Evolutionary conservation across 2,888 invertebrate species (phyloP), one percentile per base, ranked within the genome.

Genomic region (Campoplex capitator): DNA sequence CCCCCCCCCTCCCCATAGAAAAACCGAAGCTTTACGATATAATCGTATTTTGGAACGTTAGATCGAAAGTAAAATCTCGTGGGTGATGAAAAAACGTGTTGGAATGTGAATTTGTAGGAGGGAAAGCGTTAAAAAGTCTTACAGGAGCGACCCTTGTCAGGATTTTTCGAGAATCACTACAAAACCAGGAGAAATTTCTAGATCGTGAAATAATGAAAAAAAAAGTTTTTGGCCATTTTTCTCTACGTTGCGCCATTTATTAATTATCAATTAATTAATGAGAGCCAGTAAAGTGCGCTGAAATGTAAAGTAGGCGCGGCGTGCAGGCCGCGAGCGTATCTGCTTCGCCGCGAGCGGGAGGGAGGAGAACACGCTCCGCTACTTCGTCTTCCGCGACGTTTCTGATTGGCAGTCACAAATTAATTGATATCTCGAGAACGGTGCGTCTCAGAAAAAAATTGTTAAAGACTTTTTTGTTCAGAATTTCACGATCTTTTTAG

Each of bases 1-100:
- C 23, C 23, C 23, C 23, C 23, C 23, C 23, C 23, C 23, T 23
- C 23, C 62, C 62, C 62, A 62, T 62, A 28, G 28, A 58, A 71
- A 54, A 80, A 45, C 70, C 65, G 84, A 81, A 54, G 71, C 81
- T 76, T 81, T 77, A 73, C 56, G 38, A 67, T 38, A 38, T 38
- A 23, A 74, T 56, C 56, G 74, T 23, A 35, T 23, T 35, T 74
- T 74, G 56, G 56, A 56, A 77, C 71, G 81, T 81, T 73, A 81
- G 76, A 85, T 73, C 76, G 81, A n/a, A 13, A 38, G 38, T 13
- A 7, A 38, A 74, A 81, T 76, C 48, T 42, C 28, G 28, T 23
- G 71, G 62, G 62, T 68, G 74, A 54, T n/a, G 42, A 35, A 56
- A 68, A 56, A 56, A 32, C 58, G 76, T 48, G 75, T n/a, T 62